phyloP scores from a whole-genome alignment of 2,888 invertebrate species.

The Coremacera marginata region DNA sequence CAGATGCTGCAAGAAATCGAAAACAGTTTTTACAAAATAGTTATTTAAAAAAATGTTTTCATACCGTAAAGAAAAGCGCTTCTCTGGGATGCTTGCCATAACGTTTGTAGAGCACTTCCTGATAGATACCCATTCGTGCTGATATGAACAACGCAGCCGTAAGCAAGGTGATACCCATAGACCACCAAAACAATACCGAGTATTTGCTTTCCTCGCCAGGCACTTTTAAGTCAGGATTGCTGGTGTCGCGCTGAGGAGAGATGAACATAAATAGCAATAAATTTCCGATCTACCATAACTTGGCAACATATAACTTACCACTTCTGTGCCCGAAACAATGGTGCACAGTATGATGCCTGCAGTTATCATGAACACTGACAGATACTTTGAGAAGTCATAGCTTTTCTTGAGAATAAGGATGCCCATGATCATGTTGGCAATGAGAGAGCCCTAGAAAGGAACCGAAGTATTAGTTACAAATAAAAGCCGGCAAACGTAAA shows the following conservation, averaged over 20 bases:
- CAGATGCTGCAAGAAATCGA: constrained; percentile 79
- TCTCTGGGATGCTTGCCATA: constrained; percentile 94
- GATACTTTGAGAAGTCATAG: constrained; percentile 86
- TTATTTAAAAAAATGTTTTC: constrained; percentile 44
- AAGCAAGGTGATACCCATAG: constrained; percentile 82
- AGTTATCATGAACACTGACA: constrained; percentile 93
- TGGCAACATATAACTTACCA: constrained; percentile 60
- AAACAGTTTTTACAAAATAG: background rate
- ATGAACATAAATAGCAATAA: background rate
- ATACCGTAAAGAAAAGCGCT: constrained; percentile 85
- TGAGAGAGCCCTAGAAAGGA: constrained; percentile 79
- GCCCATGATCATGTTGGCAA: constrained; percentile 97
- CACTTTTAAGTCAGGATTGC: constrained; percentile 72
- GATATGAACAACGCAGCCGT: constrained; percentile 91
- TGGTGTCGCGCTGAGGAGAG: constrained; percentile 69
- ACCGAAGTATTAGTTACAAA: background rate
- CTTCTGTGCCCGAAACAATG: constrained; percentile 83
- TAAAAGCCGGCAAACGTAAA: background rate
- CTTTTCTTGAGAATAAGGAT: constrained; percentile 87
- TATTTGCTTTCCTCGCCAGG: constrained; percentile 48
- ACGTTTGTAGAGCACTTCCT: constrained; percentile 85
- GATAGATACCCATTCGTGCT: constrained; percentile 95
- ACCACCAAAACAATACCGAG: constrained; percentile 74
- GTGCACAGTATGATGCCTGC: constrained; percentile 94
- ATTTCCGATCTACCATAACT: no score